Evolutionary conservation across 2,113 vertebrate species (phyloP).

Genomic region (Lathamus discolor): DNA sequence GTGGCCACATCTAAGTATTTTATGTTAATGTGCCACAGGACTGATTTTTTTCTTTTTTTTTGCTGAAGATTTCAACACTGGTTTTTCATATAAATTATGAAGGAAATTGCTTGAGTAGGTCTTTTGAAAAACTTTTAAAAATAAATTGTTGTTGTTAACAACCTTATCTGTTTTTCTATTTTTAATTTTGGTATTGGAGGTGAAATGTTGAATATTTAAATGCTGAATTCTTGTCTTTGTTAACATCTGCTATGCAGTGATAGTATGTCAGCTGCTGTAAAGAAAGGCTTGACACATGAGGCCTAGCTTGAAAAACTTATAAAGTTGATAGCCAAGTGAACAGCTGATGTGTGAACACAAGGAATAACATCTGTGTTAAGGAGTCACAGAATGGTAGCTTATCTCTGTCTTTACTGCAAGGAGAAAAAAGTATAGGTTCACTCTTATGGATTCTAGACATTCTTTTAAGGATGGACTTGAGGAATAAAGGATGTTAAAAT

Average conservation of each 20-base stretch:
- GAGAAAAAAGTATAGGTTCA: neutral
- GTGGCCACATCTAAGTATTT: neutral
- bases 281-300: neutral
- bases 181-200: neutral
- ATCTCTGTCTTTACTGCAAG: neutral
- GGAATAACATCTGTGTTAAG: neutral
- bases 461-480: neutral
- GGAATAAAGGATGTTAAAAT: neutral
- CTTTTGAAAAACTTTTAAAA: neutral
- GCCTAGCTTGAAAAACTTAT: neutral
- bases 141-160: neutral
- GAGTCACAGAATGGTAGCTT: neutral
- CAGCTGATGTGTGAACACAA: constrained; percentile 10
- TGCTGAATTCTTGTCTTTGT: neutral
- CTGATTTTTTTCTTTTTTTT: neutral
- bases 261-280: neutral
- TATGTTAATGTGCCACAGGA: neutral
- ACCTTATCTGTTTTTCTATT: neutral
- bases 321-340: constrained; percentile 12
- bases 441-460: neutral
- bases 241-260: neutral
- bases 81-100: neutral
- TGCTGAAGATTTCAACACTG: accelerated
- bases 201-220: neutral
- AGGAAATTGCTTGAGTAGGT: neutral